Evolutionary conservation across 2,888 invertebrate species (phyloP), one percentile per base, ranked within the genome.

Genomic region (Axea sp.): DNA sequence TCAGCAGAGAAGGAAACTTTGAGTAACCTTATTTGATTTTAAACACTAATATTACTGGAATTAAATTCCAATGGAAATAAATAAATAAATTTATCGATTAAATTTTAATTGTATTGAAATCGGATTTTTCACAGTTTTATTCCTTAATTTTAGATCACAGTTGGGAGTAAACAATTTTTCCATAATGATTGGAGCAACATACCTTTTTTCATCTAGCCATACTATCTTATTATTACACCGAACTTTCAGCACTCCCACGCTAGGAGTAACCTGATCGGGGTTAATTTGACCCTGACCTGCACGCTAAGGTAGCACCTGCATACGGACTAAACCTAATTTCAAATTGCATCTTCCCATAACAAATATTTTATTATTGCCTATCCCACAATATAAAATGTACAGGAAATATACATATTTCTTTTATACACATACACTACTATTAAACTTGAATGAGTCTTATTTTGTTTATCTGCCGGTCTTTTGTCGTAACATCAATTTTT

Each of bases 261-360:
- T 82, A 75, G 80, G 80, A 83, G 86, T 85, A 86, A 87, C 84
- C 81, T 83, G 86, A 85, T 86, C 86, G 83, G 84, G 86, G 85
- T 87, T 86, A 86, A 87, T 86, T 83, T 82, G 85, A 83, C 86
- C 85, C 84, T 87, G 86, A 87, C 86, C 87, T 81, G 83, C 79
- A 76, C 68, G 73, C 78, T 73, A 78, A 76, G 73, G 67, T 64
- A 78, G 80, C 83, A 82, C 82, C 82, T 83, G 84, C 83, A 59
- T 76, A 65, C 57, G 68, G 62, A 39, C 73, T 67, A 65, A 78
- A 75, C 73, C 76, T 76, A 77, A 78, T 78, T 80, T 73, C 72
- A 43, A 74, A 65, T 73, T 57, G 73, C 77, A 60, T 77, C 78
- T 80, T 78, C 78, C 77, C 78, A 78, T 77, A 76, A 67, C 55